Evolutionary conservation across 2,888 invertebrate genomes (phyloP), one percentile per base, ranked within the genome.

Genomic region (Drosophila siamana): DNA sequence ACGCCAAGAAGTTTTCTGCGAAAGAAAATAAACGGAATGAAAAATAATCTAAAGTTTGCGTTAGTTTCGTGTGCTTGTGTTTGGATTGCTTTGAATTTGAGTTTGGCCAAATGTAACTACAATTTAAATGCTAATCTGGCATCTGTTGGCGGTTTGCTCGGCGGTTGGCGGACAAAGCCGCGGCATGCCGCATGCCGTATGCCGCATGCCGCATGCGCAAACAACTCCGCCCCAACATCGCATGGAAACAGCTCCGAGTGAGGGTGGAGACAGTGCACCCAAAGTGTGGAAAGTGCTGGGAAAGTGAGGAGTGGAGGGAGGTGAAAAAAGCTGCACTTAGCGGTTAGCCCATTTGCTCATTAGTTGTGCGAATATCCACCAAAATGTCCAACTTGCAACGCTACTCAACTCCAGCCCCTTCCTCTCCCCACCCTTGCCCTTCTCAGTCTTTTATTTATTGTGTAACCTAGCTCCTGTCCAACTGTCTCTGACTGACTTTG

Each of bases 61-160:
- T 70, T 73, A 24, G 51, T 50, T 51, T 43, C 36, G 41, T 13
- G 44, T 55, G 50, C 47, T 57, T 64, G 54, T 41, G 48, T 60
- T 71, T 74, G 65, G 60, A 59, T 68, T 60, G 51, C 38, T 69
- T 64, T 69, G 46, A 57, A 56, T 69, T 68, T 68, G 65, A 69
- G 62, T 74, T 80, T 87, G 76, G 80, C 70, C 76, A 85, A 87
- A 87, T 87, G 88, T 80, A 85, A 85, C 78, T 87, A 85, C 86
- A 85, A 85, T 85, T 87, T 85, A 87, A 85, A 87, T 85, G 85
- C 86, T 85, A 85, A 85, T 87, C 85, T 85, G 76, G 83, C 78
- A 85, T 85, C 85, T 87, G 86, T 65, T 86, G 78, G 77, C 83
- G 85, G 36, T 36, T 36, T 33, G 30, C n/a, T n/a, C n/a, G n/a